These are phyloP conservation scores for Hippocampus guttulatus DNA, from an alignment of 2,113 vertebrate species.

Conservation along the genomic window DNA sequence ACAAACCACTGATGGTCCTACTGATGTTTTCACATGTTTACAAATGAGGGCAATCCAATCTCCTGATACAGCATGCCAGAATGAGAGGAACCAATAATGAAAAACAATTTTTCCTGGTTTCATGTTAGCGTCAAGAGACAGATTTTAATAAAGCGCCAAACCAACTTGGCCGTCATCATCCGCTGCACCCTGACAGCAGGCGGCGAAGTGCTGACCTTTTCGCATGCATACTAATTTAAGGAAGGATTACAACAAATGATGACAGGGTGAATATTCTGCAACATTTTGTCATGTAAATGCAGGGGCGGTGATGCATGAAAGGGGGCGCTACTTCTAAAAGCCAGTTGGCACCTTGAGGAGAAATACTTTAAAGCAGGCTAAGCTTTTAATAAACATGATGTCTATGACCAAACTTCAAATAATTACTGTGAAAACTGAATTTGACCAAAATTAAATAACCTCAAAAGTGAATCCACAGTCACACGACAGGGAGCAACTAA, in stretches of 20 bases:
- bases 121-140: constrained; percentile 1
- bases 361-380: constrained; percentile 1
- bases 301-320: constrained; percentile 10
- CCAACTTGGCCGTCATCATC: constrained; percentile 8
- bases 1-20: constrained; percentile 6
- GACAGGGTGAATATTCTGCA: constrained; percentile 3
- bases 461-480: neutral
- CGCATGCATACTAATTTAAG: constrained; percentile 23
- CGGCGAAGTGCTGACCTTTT: neutral
- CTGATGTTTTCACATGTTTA: constrained; percentile 11
- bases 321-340: constrained; percentile 5
- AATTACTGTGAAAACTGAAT: neutral
- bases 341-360: neutral
- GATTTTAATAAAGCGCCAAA: constrained; percentile 14
- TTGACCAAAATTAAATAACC: neutral
- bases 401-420: neutral
- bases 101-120: constrained; percentile 6
- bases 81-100: constrained; percentile 13
- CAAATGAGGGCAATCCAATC: constrained; percentile 14
- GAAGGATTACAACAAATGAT: constrained; percentile 7
- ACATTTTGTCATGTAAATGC: constrained; percentile 6
- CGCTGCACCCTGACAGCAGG: constrained; percentile 12
- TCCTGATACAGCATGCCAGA: constrained; percentile 16
- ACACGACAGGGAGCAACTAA: neutral
- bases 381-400: neutral